Evolutionary conservation across 2,113 vertebrate species (phyloP).

Genomic region (Trichechus manatus): DNA sequence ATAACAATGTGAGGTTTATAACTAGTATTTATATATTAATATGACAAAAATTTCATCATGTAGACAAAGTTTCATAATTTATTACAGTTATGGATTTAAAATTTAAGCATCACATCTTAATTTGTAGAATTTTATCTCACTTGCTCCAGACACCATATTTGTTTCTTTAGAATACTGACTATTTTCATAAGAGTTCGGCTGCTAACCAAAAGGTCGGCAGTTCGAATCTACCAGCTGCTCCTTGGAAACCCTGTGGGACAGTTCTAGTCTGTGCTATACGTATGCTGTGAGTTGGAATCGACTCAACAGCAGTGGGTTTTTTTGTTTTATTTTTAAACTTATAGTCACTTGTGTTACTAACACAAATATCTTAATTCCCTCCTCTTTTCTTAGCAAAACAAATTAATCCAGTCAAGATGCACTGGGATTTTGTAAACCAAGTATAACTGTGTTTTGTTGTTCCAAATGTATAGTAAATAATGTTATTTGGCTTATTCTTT

Average conservation of each 20-base stretch:
- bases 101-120: not conserved
- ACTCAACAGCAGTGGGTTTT: too few relatives aligned
- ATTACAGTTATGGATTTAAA: not conserved
- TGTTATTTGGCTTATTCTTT: not conserved
- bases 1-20: not conserved
- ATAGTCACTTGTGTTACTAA: not conserved
- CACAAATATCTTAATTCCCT: conserved; percentile 2
- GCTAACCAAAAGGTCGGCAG: not conserved
- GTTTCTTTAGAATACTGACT: conserved; percentile 11
- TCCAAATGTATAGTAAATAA: conserved; percentile 11
- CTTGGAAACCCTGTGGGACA: too few relatives aligned
- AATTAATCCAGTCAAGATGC: conserved; percentile 49
- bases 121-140: not conserved
- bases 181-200: not conserved
- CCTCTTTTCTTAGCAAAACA: conserved; percentile 39
- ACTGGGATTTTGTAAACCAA: conserved; percentile 37
- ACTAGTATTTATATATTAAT: not conserved
- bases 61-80: not conserved
- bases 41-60: not conserved
- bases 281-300: too few relatives aligned
- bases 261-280: too few relatives aligned
- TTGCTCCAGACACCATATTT: not conserved
- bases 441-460: conserved; percentile 14
- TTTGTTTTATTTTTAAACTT: too few relatives aligned
- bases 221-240: too few relatives aligned